Percentiles rank a stretch among this genome's conserved stretches.
These are phyloP conservation scores for Sciurus niger DNA, from an alignment of 2,113 vertebrate species.

Conservation along the genomic window DNA sequence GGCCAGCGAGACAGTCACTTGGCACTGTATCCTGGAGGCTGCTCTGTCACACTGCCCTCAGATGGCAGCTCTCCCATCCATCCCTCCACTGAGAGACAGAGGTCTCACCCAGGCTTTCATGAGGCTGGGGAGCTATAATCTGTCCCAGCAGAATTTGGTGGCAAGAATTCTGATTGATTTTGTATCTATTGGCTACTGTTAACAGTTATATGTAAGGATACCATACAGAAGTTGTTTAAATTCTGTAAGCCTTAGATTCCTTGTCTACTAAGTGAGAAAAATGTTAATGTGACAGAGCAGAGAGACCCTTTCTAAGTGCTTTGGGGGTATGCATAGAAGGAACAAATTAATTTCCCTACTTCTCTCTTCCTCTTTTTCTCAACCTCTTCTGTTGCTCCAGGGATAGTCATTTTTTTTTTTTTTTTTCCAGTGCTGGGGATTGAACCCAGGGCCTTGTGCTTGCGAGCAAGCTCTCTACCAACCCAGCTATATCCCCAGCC, in stretches of 20 bases:
- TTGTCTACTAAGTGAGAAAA: neutral
- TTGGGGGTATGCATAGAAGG: neutral
- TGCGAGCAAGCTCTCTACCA: too few species aligned
- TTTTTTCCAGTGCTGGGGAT: neutral
- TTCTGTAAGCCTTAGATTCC: neutral
- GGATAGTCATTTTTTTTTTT: conserved; percentile 8
- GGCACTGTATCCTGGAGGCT: neutral
- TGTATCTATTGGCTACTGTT: neutral
- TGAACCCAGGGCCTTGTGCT: too few species aligned
- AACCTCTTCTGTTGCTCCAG: neutral
- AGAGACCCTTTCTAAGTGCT: neutral
- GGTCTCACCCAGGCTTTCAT: neutral
- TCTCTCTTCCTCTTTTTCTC: too few species aligned
- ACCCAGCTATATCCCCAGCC: too few species aligned
- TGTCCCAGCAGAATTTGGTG: neutral
- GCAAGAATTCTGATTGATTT: neutral
- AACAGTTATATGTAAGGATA: neutral
- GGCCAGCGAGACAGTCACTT: neutral
- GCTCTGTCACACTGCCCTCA: neutral
- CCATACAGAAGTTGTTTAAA: neutral
- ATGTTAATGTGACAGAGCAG: neutral
- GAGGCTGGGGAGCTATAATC: neutral
- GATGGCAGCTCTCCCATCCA: neutral
- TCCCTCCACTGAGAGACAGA: too few species aligned
- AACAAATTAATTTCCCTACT: neutral